Conservation (phyloP, 2,888 invertebrate genomes). For the Deladenus siricidicola region DNA sequence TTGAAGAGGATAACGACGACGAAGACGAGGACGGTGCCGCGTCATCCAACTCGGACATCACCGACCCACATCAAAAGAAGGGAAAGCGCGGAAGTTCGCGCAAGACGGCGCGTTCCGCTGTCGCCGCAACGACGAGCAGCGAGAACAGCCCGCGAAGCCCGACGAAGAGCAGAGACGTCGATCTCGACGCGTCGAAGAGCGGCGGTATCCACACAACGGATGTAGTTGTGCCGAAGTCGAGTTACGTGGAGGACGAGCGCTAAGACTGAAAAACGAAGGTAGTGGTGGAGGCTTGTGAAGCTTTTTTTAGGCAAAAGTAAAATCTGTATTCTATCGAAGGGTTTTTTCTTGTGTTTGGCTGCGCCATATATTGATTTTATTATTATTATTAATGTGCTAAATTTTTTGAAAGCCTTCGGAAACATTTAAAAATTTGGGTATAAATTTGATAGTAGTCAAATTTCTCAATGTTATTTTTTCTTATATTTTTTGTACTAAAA, state of each 20-base stretch:
- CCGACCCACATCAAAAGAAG: not conserved
- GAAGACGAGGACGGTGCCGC: slow-evolving; percentile 20
- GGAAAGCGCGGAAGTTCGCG: not conserved
- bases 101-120: not conserved
- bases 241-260: slow-evolving; percentile 4
- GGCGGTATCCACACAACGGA: not conserved
- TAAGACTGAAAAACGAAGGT: no score
- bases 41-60: slow-evolving; percentile 2
- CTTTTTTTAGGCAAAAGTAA: no score
- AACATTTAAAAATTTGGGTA: no score
- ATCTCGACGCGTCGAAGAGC: not conserved
- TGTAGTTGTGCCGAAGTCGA: slow-evolving; percentile 5
- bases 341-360: no score
- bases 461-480: no score
- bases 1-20: slow-evolving; percentile 47
- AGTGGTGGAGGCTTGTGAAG: no score
- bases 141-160: not conserved
- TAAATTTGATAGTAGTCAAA: no score
- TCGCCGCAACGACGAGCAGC: not conserved
- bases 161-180: not conserved
- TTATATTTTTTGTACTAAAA: no score
- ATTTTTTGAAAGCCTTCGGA: no score
- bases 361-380: no score
- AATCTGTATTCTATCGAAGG: no score
- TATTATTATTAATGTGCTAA: no score